Evolutionary conservation across 2,888 invertebrate genomes (phyloP), one percentile per base, ranked within the genome.

Genomic region (Cephus nigrinus): DNA sequence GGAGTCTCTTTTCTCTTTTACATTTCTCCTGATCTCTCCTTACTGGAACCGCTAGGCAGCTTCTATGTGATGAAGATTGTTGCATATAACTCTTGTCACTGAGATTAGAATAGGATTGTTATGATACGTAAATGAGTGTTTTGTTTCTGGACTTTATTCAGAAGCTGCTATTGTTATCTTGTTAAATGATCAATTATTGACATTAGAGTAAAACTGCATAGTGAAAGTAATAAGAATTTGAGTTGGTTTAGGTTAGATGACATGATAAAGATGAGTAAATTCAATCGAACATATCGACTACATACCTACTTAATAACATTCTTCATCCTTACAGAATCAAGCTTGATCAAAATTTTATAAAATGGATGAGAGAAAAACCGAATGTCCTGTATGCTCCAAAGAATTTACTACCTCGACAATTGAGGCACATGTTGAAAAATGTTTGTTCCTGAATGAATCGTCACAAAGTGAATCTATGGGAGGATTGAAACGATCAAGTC

Each of bases 351-450:
- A 73, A 72, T 68, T n/a, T 73, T 15, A 32, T 80, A 75, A n/a
- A 15, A 85, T 86, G 86, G 80, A 82, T 69, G 73, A 15, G 31
- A 78, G 84, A n/a, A 77, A 80, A 23, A 79, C 89, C 31, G 82
- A 85, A 74, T 96, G 96, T 89, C 96, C 96, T 1, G 92, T 96
- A 77, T 96, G 96, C 89, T 92, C 91, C 77, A 93, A 94, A 88
- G 85, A 88, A 35, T 95, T 94, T 91, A 85, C 92, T 33, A 85
- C 91, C 75, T 84, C 89, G 31, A 85, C 92, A 40, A 94, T 96
- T 78, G 94, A 95, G 90, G 91, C 92, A 81, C 96, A 96, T 88
- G 95, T 93, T 0, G 94, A 95, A 86, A 95, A 93, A 89, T 96
- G 96, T 90, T 92, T 96, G 84, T 96, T 96, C 92, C 90, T 96